Percentiles rank a stretch among this genome's conserved stretches.
These are phyloP conservation scores for Rhinogobio ventralis DNA, from an alignment of 2,797 vertebrate species.

Conservation along the genomic window DNA sequence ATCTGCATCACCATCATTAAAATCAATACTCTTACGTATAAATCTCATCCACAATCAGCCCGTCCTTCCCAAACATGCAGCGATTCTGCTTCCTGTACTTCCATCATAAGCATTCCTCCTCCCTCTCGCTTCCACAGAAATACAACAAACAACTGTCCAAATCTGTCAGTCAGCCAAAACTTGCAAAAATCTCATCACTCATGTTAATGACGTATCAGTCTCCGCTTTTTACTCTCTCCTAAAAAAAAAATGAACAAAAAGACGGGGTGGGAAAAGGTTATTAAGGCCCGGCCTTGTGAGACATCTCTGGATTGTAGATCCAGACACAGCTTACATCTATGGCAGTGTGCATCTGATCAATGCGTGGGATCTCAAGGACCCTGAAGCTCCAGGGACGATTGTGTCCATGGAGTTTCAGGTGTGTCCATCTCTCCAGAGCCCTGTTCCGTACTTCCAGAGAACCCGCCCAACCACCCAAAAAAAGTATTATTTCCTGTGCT, in stretches of 20 bases:
- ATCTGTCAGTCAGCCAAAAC: conserved; percentile 31
- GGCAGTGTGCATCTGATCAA: conserved; percentile 46
- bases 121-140: conserved; percentile 28
- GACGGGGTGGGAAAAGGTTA: conserved; percentile 53
- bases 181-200: conserved; percentile 23
- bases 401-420: conserved; percentile 14
- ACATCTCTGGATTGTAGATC: conserved; percentile 60
- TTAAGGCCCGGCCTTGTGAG: conserved; percentile 78
- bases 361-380: conserved; percentile 36
- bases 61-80: background rate
- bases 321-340: conserved; percentile 56
- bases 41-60: conserved; percentile 33
- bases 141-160: conserved; percentile 24
- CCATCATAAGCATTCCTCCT: conserved; percentile 7
- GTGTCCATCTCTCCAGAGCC: conserved; percentile 7
- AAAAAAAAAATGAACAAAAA: conserved; percentile 36
- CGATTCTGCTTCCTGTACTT: conserved; percentile 27
- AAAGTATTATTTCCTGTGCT: conserved; percentile 23
- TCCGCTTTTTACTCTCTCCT: conserved; percentile 30
- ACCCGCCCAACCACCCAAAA: background rate
- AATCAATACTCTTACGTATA: background rate
- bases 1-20: conserved; percentile 20
- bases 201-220: conserved; percentile 35
- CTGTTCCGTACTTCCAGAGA: conserved; percentile 10
- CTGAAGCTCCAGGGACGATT: conserved; percentile 23